These are phyloP conservation scores for Gavialis gangeticus DNA, from an alignment of 2,113 vertebrate species.

Conservation along the genomic window DNA sequence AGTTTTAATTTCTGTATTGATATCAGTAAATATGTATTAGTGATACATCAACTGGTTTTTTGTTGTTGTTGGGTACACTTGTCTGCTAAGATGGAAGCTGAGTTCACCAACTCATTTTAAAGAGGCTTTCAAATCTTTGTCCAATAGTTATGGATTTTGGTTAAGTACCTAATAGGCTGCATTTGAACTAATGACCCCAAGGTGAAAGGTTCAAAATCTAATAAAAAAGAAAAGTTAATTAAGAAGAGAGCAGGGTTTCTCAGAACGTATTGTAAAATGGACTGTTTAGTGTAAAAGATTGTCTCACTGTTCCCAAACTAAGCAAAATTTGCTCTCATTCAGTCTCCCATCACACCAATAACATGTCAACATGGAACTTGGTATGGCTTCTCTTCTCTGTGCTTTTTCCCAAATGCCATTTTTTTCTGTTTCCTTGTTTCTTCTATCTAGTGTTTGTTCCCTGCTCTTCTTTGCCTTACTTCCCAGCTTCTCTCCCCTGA, in stretches of 20 bases:
- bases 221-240: neutral
- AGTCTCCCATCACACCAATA: neutral
- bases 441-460: conserved; percentile 51
- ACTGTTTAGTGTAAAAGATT: neutral
- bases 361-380: neutral
- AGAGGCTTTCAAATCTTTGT: neutral
- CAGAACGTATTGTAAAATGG: neutral
- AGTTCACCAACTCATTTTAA: neutral
- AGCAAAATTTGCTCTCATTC: neutral
- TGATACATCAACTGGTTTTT: neutral
- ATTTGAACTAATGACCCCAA: neutral
- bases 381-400: conserved; percentile 12
- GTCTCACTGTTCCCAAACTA: neutral
- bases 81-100: neutral
- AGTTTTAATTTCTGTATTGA: accelerated
- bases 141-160: neutral
- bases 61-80: neutral
- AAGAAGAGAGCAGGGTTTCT: neutral
- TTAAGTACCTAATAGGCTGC: accelerated
- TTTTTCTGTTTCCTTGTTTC: neutral
- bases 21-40: neutral
- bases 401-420: conserved; percentile 3
- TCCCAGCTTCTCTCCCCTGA: neutral
- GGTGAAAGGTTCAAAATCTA: neutral
- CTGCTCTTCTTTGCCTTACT: conserved; percentile 20